phyloP scores from a whole-genome alignment of 2,113 vertebrate genomes.

The Dunckerocampus dactyliophorus region DNA sequence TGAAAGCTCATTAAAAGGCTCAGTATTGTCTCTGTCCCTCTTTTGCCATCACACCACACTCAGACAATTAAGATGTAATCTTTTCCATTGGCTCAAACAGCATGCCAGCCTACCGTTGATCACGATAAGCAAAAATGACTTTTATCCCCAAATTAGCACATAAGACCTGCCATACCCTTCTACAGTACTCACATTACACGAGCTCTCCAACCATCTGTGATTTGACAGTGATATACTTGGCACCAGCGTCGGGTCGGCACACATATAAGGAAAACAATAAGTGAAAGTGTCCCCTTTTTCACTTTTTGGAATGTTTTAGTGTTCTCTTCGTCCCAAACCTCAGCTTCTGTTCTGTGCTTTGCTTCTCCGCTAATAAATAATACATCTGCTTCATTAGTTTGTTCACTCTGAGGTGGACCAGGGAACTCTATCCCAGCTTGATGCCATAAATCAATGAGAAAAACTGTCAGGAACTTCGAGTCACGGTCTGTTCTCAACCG shows the following conservation, averaged over 20 bases:
- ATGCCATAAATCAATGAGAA: constrained; percentile 60
- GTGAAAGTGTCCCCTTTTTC: constrained; percentile 14
- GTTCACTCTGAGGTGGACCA: constrained; percentile 50
- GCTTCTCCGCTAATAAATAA: constrained; percentile 66
- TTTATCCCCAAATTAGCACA: constrained; percentile 45
- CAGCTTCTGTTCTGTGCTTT: constrained; percentile 45
- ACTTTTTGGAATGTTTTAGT: constrained; percentile 34
- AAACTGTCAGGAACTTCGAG: constrained; percentile 43
- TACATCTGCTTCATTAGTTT: constrained; percentile 66
- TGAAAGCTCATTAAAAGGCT: constrained; percentile 39
- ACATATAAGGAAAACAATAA: constrained; percentile 14
- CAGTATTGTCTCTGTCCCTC: constrained; percentile 29
- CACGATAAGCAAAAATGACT: constrained; percentile 51
- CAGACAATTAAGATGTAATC: constrained; percentile 62
- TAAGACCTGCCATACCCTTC: constrained; percentile 16
- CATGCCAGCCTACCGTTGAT: constrained; percentile 38
- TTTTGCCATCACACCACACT: constrained; percentile 44
- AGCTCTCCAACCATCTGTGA: constrained; percentile 19
- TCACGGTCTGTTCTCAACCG: background rate
- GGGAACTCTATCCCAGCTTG: constrained; percentile 56
- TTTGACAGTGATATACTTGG: constrained; percentile 43
- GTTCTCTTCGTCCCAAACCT: constrained; percentile 18
- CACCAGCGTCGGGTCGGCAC: constrained; percentile 19
- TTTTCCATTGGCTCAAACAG: constrained; percentile 44
- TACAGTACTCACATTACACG: constrained; percentile 26